phyloP scores from a whole-genome alignment of 2,113 vertebrate species.

The Pardalotus punctatus region DNA sequence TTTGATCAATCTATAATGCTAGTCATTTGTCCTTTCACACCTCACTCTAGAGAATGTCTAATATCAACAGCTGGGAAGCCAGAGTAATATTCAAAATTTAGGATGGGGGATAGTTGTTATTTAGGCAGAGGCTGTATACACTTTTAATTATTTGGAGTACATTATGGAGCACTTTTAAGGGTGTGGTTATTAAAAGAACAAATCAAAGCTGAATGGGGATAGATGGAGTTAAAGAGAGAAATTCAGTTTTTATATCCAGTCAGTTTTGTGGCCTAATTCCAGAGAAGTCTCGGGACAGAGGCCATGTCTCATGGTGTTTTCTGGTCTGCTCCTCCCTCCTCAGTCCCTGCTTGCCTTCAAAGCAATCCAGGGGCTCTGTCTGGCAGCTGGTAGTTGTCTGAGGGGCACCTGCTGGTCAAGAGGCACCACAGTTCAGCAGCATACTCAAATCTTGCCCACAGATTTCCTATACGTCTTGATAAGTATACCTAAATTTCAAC shows the following conservation, averaged over 20 bases:
- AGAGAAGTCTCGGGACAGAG: fast-evolving
- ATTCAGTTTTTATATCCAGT: neutral
- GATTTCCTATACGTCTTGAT: neutral
- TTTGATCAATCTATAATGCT: neutral
- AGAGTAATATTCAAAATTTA: neutral
- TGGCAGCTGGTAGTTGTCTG: neutral
- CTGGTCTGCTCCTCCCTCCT: neutral
- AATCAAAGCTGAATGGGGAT: neutral
- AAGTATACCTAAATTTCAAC: neutral
- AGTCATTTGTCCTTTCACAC: neutral
- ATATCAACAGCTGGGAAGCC: neutral
- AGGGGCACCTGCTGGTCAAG: neutral
- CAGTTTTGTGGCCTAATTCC: neutral
- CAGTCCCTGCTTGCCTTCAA: neutral
- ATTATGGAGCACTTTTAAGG: neutral
- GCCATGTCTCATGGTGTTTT: neutral
- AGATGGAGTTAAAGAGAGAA: neutral
- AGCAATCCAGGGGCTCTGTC: neutral
- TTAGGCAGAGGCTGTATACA: neutral
- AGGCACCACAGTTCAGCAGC: neutral
- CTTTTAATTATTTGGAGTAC: neutral
- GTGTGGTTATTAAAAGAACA: neutral
- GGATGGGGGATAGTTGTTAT: neutral
- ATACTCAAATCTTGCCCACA: neutral
- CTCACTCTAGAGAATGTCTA: neutral